These are phyloP conservation scores for Seladonia tumulorum DNA, from an alignment of 2,888 invertebrate species.

Conservation along the genomic window DNA sequence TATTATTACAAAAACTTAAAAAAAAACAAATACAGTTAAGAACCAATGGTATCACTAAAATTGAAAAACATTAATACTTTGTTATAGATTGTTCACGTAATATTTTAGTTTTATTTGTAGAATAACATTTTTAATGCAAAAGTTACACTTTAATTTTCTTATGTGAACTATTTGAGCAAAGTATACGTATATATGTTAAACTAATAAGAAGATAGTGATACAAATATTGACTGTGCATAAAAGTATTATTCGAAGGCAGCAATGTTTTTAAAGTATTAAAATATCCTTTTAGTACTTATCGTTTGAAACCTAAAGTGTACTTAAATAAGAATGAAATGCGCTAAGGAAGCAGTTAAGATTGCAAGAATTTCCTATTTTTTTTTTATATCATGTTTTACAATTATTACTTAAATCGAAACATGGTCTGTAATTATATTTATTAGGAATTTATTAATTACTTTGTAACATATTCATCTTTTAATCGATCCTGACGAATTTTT, in stretches of 20 bases:
- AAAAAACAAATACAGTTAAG: constrained; percentile 9
- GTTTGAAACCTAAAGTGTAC: constrained; percentile 74
- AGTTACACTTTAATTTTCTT: constrained; percentile 12
- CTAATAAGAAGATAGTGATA: constrained; percentile 47
- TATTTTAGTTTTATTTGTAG: constrained; percentile 5
- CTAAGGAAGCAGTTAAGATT: constrained; percentile 26
- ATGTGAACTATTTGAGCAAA: constrained; percentile 10
- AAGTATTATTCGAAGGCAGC: constrained; percentile 74
- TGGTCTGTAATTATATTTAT: constrained; percentile 28
- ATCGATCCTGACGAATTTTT: constrained; percentile 55
- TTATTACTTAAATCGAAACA: constrained; percentile 39
- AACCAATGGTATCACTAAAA: constrained; percentile 19
- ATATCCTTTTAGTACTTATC: constrained; percentile 77
- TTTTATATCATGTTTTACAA: constrained; percentile 46
- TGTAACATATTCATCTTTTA: constrained; percentile 38
- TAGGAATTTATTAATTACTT: constrained; percentile 33
- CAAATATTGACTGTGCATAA: constrained; percentile 70
- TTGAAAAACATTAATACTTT: constrained; percentile 27
- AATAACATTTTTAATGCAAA: neutral
- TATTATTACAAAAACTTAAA: constrained; percentile 8
- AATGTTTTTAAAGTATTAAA: constrained; percentile 72
- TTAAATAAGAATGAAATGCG: constrained; percentile 66
- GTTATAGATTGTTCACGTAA: constrained; percentile 28
- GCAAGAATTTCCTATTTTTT: constrained; percentile 17
- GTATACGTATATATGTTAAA: constrained; percentile 33